A percentile compares a stretch with the other conserved stretches of the same genome.
Conservation (phyloP, 2,888 invertebrate species). For the Hypselothyrea guttata region DNA sequence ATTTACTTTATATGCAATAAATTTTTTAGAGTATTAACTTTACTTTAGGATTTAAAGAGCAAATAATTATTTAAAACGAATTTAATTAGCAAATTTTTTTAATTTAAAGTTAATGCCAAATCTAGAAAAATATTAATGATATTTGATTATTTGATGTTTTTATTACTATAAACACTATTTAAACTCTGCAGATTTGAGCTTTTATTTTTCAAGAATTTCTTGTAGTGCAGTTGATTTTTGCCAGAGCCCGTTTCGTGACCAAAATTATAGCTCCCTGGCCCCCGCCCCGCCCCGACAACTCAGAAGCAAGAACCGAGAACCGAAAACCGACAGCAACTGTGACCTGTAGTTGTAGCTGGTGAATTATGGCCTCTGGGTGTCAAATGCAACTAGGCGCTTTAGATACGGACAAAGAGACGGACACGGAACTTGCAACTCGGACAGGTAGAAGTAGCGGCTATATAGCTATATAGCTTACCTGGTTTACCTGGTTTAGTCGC, state of each 20-base stretch:
- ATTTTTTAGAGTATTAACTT: no score
- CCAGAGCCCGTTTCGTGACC: conserved; percentile 48
- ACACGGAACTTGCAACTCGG: conserved; percentile 1
- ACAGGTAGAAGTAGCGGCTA: conserved; percentile 19
- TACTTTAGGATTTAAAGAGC: no score
- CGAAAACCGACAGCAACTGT: neutral
- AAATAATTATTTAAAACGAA: no score
- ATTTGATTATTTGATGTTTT: no score
- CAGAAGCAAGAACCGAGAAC: no score
- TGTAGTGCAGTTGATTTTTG: neutral
- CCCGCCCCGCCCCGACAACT: neutral
- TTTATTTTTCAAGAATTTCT: no score
- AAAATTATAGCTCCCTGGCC: conserved; percentile 29
- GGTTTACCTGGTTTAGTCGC: conserved; percentile 11
- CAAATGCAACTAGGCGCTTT: conserved; percentile 56
- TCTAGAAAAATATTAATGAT: no score
- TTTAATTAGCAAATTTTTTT: no score
- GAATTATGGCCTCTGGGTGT: conserved; percentile 54
- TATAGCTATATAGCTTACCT: neutral
- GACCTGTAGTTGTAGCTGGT: conserved; percentile 11
- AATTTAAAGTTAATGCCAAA: no score
- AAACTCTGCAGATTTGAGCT: no score
- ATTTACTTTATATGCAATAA: no score
- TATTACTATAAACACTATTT: no score
- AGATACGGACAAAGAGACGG: conserved; percentile 30